Evolutionary conservation across 2,888 invertebrate species (phyloP), one percentile per base, ranked within the genome.

Genomic region (Serrognathus titanus): DNA sequence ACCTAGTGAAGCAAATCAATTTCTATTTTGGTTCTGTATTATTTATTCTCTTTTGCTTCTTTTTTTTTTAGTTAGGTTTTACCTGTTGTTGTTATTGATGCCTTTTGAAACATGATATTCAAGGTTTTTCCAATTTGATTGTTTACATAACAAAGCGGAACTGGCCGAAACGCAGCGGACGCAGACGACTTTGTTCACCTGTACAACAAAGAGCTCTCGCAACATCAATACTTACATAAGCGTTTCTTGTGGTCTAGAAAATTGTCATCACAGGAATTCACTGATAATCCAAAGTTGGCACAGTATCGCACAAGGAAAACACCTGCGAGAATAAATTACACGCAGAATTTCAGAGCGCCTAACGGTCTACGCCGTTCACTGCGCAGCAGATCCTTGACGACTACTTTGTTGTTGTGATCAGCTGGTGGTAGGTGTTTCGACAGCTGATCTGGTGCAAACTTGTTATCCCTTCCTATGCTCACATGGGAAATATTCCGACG

Each of bases 71-170:
- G 3, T 1, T 16, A 2, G 16, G 1, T 31, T 31, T 31, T 31
- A 7, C 24, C 6, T 31, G 24, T 7, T 31, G 24, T 31, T 31
- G 7, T 31, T 31, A 31, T 31, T 31, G 24, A 31, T 7, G 24
- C 7, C 24, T 31, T 31, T 31, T 31, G 24, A 31, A 31, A 31
- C 7, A 31, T 31, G 24, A 31, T 31, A 31, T 5, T 31, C 24
- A 31, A 31, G 24, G 24, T 31, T 31, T 16, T 31, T 31, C 24
- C 13, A 43, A 43, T 43, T 43, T 46, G 7, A 54, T 41, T 61
- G 72, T 74, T 74, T 74, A 74, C 73, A 73, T 74, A 74, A 74
- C 69, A 73, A 66, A 69, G 53, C 66, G 66, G 61, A 39, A n/a
- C 40, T n/a, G n/a, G 6, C 36, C 57, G 62, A 53, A 53, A 24